Percentiles rank a stretch among this genome's conserved stretches.
phyloP scores from a whole-genome alignment of 23 tunicate genomes.

The Halocynthia roretzi region DNA sequence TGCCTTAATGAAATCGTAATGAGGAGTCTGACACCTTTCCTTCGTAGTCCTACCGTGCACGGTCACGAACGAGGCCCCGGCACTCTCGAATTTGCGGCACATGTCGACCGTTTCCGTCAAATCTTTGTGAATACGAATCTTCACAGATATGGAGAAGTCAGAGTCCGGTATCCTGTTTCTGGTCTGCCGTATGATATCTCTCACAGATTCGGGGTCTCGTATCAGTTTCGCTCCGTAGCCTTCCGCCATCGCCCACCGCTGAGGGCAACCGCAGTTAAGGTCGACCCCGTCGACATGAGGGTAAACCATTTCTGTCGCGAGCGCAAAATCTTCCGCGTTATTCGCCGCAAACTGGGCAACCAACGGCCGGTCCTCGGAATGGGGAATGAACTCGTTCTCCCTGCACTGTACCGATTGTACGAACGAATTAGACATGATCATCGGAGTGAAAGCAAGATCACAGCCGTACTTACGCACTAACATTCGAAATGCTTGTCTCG shows the following conservation, averaged over 20 bases:
- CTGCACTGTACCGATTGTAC: conserved; percentile 58
- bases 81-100: conserved; percentile 56
- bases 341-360: conserved; percentile 95
- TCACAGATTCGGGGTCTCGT: conserved; percentile 45
- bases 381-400: conserved; percentile 57
- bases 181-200: conserved; percentile 37
- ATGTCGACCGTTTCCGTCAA: conserved; percentile 53
- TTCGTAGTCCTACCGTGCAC: conserved; percentile 89
- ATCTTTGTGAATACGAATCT: conserved; percentile 67
- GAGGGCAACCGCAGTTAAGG: conserved; percentile 95
- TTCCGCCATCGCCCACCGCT: conserved; percentile 91
- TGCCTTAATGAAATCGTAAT: conserved; percentile 61
- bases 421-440: conserved; percentile 90
- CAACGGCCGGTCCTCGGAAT: conserved; percentile 50
- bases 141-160: conserved; percentile 73
- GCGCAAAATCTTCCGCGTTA: conserved; percentile 61
- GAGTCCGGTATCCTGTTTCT: conserved; percentile 45
- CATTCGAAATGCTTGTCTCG: conserved; percentile 63
- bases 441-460: conserved; percentile 87
- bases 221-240: conserved; percentile 84
- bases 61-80: conserved; percentile 64
- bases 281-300: conserved; percentile 83
- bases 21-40: conserved; percentile 90
- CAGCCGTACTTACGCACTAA: conserved; percentile 69
- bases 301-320: conserved; percentile 63